A percentile compares a stretch with the other conserved stretches of the same genome.
phyloP scores from a whole-genome alignment of 2,888 invertebrate genomes.

The Leptinotarsa rubiginosa region DNA sequence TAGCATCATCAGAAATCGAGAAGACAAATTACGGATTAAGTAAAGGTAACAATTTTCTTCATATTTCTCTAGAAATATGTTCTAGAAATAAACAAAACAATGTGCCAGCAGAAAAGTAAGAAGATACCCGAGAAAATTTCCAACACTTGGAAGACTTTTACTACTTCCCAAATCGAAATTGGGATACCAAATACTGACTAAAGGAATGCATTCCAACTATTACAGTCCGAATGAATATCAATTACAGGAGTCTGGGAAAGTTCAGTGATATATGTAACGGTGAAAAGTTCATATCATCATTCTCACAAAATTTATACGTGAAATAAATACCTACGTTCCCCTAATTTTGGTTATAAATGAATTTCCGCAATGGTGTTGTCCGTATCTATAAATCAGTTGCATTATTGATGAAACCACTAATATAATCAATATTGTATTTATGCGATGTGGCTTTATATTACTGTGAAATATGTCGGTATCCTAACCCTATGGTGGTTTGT shows the following conservation, averaged over 20 bases:
- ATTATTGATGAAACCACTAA: constrained; percentile 14
- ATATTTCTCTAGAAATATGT: no score
- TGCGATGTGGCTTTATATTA: background rate
- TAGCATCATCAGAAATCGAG: no score
- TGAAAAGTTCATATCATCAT: background rate
- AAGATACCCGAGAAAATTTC: no score
- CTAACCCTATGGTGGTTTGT: background rate
- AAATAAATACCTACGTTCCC: background rate
- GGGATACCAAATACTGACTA: no score
- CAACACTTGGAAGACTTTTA: no score
- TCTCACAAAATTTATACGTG: background rate
- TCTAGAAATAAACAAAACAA: no score
- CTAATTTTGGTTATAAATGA: background rate
- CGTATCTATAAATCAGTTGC: constrained; percentile 7
- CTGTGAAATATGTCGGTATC: background rate
- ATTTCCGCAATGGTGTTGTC: background rate
- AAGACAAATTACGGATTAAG: no score
- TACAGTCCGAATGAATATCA: no score
- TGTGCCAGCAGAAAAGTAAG: no score
- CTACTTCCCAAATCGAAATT: no score
- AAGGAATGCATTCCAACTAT: no score
- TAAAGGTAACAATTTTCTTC: no score
- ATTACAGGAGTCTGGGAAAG: background rate
- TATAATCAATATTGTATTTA: background rate
- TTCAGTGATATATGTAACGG: background rate